A percentile compares a stretch with the other conserved stretches of the same genome.
Evolutionary conservation across 2,888 invertebrate genomes (phyloP).

Genomic region (Brachyopa scutellaris): DNA sequence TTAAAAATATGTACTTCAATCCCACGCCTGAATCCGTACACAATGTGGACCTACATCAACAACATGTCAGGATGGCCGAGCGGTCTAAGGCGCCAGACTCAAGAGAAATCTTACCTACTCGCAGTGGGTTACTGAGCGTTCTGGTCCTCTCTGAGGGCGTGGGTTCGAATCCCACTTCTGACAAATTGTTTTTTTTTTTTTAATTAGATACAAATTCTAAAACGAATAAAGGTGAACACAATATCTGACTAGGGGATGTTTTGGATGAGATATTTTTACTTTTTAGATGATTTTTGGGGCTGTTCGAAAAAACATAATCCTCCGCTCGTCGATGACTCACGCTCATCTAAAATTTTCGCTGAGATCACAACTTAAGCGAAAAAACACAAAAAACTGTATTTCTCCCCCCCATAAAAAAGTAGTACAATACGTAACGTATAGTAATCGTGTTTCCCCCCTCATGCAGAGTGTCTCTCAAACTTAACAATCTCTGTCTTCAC

Average conservation of each 20-base stretch:
- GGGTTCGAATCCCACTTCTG: conserved; percentile 80
- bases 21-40: too few species aligned
- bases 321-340: conserved; percentile 6
- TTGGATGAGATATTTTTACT: background rate
- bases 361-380: background rate
- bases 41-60: background rate
- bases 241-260: conserved; percentile 5
- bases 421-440: too few species aligned
- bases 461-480: too few species aligned
- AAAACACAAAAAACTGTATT: conserved; percentile 4
- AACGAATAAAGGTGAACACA: background rate
- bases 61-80: conserved; percentile 75
- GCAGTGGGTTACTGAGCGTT: conserved; percentile 76
- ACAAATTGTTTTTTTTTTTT: conserved; percentile 74
- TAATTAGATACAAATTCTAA: background rate
- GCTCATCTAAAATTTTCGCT: background rate
- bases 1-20: too few species aligned
- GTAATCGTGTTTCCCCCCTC: background rate
- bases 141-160: conserved; percentile 80
- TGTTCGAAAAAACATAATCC: background rate
- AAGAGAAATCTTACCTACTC: conserved; percentile 74
- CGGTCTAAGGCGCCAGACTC: conserved; percentile 76
- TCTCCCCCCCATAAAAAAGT: background rate
- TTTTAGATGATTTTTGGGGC: too few species aligned
- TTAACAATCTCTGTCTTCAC: conserved; percentile 32